A percentile compares a stretch with the other conserved stretches of the same genome.
phyloP scores from a whole-genome alignment of 1,140 invertebrate genomes.

The Dryas iulia region DNA sequence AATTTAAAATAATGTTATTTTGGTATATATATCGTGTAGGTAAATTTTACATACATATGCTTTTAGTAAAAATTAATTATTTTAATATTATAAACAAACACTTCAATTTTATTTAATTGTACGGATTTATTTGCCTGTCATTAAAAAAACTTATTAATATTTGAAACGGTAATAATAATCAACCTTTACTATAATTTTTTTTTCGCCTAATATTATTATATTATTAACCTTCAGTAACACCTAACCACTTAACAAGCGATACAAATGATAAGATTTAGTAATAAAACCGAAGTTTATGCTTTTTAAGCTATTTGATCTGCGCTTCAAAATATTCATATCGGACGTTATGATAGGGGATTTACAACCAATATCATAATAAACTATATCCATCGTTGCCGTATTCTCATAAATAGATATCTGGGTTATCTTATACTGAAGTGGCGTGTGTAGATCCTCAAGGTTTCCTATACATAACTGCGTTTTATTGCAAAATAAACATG shows the following conservation, averaged over 20 bases:
- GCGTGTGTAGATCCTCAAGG: constrained; percentile 19
- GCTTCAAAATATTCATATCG: constrained; percentile 27
- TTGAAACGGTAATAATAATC: no score
- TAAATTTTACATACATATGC: no score
- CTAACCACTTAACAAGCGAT: background rate
- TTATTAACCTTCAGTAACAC: background rate
- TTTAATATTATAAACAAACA: no score
- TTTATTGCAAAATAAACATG: background rate
- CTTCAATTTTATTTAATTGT: no score
- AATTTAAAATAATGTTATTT: no score
- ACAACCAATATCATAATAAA: constrained; percentile 32
- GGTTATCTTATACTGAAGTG: constrained; percentile 26
- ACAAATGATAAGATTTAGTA: constrained; percentile 3
- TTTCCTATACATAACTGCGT: background rate
- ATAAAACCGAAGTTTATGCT: constrained; percentile 19
- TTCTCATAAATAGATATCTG: constrained; percentile 31
- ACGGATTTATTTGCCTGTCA: no score
- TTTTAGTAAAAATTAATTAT: no score
- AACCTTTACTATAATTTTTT: no score
- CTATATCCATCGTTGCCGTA: constrained; percentile 24
- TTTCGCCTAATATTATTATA: no score
- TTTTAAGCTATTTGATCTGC: constrained; percentile 3
- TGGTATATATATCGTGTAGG: no score
- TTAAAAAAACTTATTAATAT: no score
- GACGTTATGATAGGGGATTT: constrained; percentile 28